Conservation (phyloP, 2,797 vertebrate species). For the Oceanodroma leucorhoa region DNA sequence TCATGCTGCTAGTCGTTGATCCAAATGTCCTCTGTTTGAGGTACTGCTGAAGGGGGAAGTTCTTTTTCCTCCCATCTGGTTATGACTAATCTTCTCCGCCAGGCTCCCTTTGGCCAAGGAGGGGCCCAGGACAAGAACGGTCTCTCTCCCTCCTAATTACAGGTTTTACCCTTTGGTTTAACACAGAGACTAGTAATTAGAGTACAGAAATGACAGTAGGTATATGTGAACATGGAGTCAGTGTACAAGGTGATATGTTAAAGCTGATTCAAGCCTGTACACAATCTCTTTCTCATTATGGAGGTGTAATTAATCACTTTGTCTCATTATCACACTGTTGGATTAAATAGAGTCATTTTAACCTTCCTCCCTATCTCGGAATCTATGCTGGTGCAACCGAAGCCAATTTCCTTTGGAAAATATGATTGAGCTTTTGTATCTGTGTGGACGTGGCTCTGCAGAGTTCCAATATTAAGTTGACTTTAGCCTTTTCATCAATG, state of each 20-base stretch:
- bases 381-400: neutral
- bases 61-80: neutral
- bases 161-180: neutral
- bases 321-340: slow-evolving; percentile 16
- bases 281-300: slow-evolving; percentile 41
- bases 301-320: slow-evolving; percentile 25
- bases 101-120: neutral
- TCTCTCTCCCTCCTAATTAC: neutral
- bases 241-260: slow-evolving; percentile 1
- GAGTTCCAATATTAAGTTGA: neutral
- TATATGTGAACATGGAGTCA: neutral
- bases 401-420: slow-evolving; percentile 43
- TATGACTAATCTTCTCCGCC: slow-evolving; percentile 3
- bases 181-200: neutral
- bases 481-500: neutral
- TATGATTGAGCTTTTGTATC: neutral
- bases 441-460: neutral
- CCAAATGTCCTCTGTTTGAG: neutral
- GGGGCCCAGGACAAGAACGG: neutral
- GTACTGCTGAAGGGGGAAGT: neutral
- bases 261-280: slow-evolving; percentile 10
- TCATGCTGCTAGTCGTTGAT: neutral
- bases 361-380: neutral
- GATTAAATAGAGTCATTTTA: slow-evolving; percentile 51
- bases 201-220: neutral